Percentiles rank a stretch among this genome's conserved stretches.
phyloP scores from a whole-genome alignment of 92 coral and sea anemone species.

The Porites cylindrica region DNA sequence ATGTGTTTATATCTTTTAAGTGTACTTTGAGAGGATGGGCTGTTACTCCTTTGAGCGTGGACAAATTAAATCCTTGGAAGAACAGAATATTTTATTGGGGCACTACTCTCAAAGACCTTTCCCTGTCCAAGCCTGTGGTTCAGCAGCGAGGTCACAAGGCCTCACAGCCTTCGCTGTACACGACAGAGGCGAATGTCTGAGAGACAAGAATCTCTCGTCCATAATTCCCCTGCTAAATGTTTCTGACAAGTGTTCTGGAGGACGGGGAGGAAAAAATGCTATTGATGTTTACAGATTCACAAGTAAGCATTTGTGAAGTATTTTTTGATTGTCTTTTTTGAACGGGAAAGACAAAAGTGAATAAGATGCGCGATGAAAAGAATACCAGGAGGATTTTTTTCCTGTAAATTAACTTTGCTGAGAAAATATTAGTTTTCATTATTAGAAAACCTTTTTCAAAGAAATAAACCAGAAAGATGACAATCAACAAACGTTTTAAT shows the following conservation, averaged over 20 bases:
- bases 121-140: conserved; percentile 4
- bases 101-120: neutral
- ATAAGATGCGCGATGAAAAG: too few species aligned
- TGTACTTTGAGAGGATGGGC: conserved; percentile 14
- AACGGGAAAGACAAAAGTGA: too few species aligned
- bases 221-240: neutral
- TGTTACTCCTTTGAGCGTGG: neutral
- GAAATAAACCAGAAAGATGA: too few species aligned
- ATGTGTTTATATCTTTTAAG: neutral
- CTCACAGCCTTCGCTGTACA: conserved; percentile 16
- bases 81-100: neutral
- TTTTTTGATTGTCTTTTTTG: neutral
- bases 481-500: too few species aligned
- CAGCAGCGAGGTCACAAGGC: conserved; percentile 11
- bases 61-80: neutral
- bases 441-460: too few species aligned
- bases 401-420: too few species aligned
- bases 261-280: conserved; percentile 32
- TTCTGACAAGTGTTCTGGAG: conserved; percentile 23
- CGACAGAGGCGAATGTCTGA: conserved; percentile 27
- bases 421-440: too few species aligned
- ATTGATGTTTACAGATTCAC: conserved; percentile 22
- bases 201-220: neutral
- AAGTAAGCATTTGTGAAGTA: neutral
- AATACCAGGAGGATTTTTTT: too few species aligned